Evolutionary conservation across 2,797 vertebrate genomes (phyloP).

Genomic region (Phrynocephalus guinanensis): DNA sequence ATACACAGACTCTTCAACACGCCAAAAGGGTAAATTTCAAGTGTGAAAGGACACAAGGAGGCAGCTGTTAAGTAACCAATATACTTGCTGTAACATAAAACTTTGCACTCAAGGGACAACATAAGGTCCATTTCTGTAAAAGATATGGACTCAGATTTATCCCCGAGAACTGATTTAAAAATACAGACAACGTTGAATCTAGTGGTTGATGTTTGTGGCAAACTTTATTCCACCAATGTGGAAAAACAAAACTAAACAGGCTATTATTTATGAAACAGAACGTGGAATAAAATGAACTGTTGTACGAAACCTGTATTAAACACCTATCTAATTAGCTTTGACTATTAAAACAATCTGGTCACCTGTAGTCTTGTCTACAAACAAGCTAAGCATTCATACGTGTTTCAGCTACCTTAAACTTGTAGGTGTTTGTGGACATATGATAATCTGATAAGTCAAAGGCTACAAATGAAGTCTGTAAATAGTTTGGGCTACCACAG

Average conservation of each 20-base stretch:
- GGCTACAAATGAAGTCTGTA: neutral
- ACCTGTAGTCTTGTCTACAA: neutral
- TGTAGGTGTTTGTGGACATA: neutral
- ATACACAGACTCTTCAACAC: fast-evolving
- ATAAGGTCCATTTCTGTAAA: neutral
- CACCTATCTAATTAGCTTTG: neutral
- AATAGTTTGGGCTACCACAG: neutral
- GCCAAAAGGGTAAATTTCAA: neutral
- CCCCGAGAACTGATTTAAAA: neutral
- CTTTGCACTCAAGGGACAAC: conserved; percentile 16
- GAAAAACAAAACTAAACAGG: neutral
- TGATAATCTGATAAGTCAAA: neutral
- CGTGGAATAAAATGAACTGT: neutral
- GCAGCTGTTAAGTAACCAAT: conserved; percentile 16
- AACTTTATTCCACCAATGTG: neutral
- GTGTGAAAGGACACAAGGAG: fast-evolving
- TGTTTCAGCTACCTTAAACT: neutral
- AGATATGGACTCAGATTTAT: neutral
- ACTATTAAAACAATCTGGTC: neutral
- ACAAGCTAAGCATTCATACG: neutral
- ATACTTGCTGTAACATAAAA: neutral
- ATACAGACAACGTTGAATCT: neutral
- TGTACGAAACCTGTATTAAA: neutral
- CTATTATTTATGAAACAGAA: neutral
- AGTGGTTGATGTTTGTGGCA: neutral